These are phyloP conservation scores for Lissocephala sabroskyi DNA, from an alignment of 2,888 invertebrate genomes.

Conservation along the genomic window DNA sequence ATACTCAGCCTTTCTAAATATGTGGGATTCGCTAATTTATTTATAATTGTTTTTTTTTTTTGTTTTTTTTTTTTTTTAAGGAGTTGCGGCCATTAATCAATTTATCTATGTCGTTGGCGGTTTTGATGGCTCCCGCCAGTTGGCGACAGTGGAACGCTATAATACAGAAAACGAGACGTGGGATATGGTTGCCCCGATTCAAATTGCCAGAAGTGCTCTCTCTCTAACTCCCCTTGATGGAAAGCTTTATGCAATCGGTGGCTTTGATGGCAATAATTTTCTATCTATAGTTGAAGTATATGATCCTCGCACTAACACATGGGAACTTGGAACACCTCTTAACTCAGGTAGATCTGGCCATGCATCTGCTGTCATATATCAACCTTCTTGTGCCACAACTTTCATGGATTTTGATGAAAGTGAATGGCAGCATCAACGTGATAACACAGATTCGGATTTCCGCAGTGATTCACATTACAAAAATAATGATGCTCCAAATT, in stretches of 20 bases:
- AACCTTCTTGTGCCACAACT: conserved; percentile 76
- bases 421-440: conserved; percentile 34
- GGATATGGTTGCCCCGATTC: conserved; percentile 84
- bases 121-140: conserved; percentile 88
- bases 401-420: conserved; percentile 68
- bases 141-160: conserved; percentile 88
- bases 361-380: conserved; percentile 91
- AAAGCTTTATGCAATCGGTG: conserved; percentile 92
- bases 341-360: conserved; percentile 92
- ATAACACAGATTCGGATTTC: conserved; percentile 19
- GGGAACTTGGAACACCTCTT: conserved; percentile 85
- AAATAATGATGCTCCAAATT: conserved; percentile 22
- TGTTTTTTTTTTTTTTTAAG: conserved; percentile 72
- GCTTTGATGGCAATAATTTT: conserved; percentile 91
- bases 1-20: too few species aligned
- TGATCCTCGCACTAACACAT: conserved; percentile 82
- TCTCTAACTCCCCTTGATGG: conserved; percentile 89
- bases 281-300: conserved; percentile 91
- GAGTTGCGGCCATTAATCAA: conserved; percentile 88
- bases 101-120: conserved; percentile 95
- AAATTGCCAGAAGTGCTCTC: conserved; percentile 88
- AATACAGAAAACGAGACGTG: conserved; percentile 87
- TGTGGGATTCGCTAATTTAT: too few species aligned
- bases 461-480: conserved; percentile 15
- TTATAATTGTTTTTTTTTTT: not conserved